phyloP scores from a whole-genome alignment of 2,113 vertebrate species.

The Ictalurus furcatus region DNA sequence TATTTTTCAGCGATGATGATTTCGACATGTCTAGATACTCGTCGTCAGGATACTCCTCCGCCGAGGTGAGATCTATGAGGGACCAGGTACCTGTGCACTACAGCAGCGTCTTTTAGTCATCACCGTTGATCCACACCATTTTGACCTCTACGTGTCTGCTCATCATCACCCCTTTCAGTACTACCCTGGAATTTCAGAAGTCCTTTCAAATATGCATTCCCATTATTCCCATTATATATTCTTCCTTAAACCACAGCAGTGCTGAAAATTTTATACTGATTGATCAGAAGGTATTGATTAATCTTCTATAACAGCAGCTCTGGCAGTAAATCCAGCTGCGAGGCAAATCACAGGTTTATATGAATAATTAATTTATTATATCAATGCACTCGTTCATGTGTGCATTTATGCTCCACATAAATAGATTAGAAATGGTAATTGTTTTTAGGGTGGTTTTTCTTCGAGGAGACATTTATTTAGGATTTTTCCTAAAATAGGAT shows the following conservation, averaged over 20 bases:
- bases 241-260: neutral
- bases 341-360: neutral
- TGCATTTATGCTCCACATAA: neutral
- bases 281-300: neutral
- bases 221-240: neutral
- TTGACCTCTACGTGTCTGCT: neutral
- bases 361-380: neutral
- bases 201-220: neutral
- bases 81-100: constrained; percentile 72
- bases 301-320: neutral
- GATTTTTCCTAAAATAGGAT: no score
- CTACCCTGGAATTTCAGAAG: neutral
- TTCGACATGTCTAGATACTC: constrained; percentile 99
- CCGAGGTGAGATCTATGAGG: constrained; percentile 93
- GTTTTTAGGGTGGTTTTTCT: no score
- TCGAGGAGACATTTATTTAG: neutral
- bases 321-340: neutral
- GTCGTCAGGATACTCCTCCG: constrained; percentile 98
- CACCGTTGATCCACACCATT: neutral
- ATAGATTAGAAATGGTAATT: neutral
- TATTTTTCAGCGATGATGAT: constrained; percentile 89
- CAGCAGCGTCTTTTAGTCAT: constrained; percentile 16
- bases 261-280: neutral
- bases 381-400: neutral
- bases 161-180: neutral